phyloP scores from a whole-genome alignment of 2,888 invertebrate genomes.

The Gnatocerus cornutus region DNA sequence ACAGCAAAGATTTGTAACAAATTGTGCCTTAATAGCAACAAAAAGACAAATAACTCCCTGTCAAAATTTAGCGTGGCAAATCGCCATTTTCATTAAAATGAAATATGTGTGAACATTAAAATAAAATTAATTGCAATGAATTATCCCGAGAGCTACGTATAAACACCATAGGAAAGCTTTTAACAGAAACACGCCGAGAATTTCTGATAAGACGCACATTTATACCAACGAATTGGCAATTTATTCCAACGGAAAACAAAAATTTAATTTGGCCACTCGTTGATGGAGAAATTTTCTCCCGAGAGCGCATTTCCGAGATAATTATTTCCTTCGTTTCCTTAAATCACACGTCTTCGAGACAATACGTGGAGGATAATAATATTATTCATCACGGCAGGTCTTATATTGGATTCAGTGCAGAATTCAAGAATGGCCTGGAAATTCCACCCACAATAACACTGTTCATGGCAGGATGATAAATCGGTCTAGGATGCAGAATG shows the following conservation, averaged over 20 bases:
- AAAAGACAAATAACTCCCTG: slow-evolving; percentile 44
- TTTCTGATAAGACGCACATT: slow-evolving; percentile 48
- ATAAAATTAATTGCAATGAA: slow-evolving; percentile 51
- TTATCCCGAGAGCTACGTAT: slow-evolving; percentile 45
- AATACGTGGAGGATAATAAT: slow-evolving; percentile 33
- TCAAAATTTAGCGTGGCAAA: slow-evolving; percentile 53
- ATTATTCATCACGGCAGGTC: slow-evolving; percentile 32
- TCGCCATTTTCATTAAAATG: slow-evolving; percentile 55
- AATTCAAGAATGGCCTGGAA: slow-evolving; percentile 39
- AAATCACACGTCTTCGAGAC: slow-evolving; percentile 22
- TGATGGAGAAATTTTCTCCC: slow-evolving; percentile 16
- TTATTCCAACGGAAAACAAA: slow-evolving; percentile 43
- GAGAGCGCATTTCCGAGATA: slow-evolving; percentile 9
- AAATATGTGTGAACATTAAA: slow-evolving; percentile 51
- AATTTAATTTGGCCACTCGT: slow-evolving; percentile 38
- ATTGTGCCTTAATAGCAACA: slow-evolving; percentile 31
- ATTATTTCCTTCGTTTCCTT: slow-evolving; percentile 31
- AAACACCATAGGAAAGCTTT: slow-evolving; percentile 46
- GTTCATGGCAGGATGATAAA: slow-evolving; percentile 52
- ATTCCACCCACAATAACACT: slow-evolving; percentile 51
- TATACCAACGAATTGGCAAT: slow-evolving; percentile 42
- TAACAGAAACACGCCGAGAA: slow-evolving; percentile 44
- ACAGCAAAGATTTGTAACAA: slow-evolving; percentile 31
- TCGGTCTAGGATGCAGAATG: slow-evolving; percentile 40
- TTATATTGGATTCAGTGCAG: slow-evolving; percentile 38